Base-by-base conservation (phyloP, 2,113 vertebrate species). In the Ancistrus triradiatus region DNA sequence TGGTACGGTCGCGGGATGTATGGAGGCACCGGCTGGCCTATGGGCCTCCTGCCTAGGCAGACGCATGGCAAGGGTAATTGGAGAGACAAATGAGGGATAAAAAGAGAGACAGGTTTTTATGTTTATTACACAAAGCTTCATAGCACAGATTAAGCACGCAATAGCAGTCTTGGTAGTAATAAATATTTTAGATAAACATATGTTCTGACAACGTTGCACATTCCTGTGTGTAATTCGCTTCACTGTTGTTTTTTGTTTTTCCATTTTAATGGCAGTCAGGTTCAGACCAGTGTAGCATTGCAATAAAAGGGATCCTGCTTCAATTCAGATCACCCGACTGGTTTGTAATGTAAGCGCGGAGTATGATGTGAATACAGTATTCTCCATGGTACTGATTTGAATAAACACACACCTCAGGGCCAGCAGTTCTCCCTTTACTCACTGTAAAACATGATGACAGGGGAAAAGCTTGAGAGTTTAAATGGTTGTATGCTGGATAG, bases 331-430 rank as follows among this genome's bases (percentile, higher is more conserved):
- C n/a, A n/a, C n/a, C n/a, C n/a, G n/a, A n/a, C n/a, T n/a, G n/a
- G n/a, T n/a, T n/a, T n/a, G n/a, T n/a, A n/a, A n/a, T n/a, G n/a
- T n/a, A n/a, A n/a, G n/a, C n/a, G n/a, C n/a, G n/a, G 10, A 64
- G 37, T 11, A 63, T 56, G 25, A 37, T 43, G 44, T 49, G 33
- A 66, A 24, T 31, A 46, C 13, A 3, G 25, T 40, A 24, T 15
- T 35, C 37, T 51, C 52, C 53, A 52, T 42, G 43, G 60, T 47
- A 68, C 48, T 25, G 7, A 1, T 8, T 22, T 37, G 15, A 18
- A 14, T n/a, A 37, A 59, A 59, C 68, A 49, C 22, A 53, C 24
- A 52, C 56, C 70, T 73, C 70, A 73, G 70, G 51, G 33, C 35
- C 61, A 22, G 18, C 3, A 33, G 43, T 35, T 28, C 47, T 57